Base-by-base conservation (phyloP, 2,797 vertebrate species). In the Protonibea diacanthus region DNA sequence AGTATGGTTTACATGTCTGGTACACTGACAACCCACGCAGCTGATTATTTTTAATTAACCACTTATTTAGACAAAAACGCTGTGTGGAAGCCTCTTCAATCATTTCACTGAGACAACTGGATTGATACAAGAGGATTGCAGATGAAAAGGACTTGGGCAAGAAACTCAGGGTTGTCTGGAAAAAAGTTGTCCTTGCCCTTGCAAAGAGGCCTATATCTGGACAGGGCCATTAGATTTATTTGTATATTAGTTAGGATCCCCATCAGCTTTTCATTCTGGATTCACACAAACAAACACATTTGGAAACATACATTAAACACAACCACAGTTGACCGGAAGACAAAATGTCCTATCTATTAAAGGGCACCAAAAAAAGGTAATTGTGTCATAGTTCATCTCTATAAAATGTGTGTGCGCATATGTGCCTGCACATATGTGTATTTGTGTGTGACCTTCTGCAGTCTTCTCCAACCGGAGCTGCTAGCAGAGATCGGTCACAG, bases 1-100 rank as follows among this genome's bases (percentile, higher is more conserved):
- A 73, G 62, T 33, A 71, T 64, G 61, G 75, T 86, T 80, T 78
- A 80, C 71, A 76, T 69, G 64, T 52, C 60, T 52, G 55, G 40
- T 64, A 68, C 57, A 74, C 47, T 18, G 27, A 76, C 27, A 78
- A 58, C 82, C 74, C 42, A 83, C 72, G 2, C 68, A 63, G 33
- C 72, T 79, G 52, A 82, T 75, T 86, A 84, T 76, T 74, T 75
- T 78, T 84, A 82, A 84, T 79, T 81, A 71, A 33, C 20, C 51
- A 68, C 64, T 64, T 78, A 74, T 76, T 64, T 61, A 55, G 40
- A 76, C 57, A 84, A 78, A 77, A 74, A 55, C 38, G 62, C 64
- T 53, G 18, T 59, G 59, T 66, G 49, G 58, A 52, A 78, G 38
- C n/a, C 42, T 66, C 64, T 69, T 82, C 48, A 78, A 73, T 60